A percentile compares a stretch with the other conserved stretches of the same genome.
Evolutionary conservation across 2,888 invertebrate species (phyloP).

Genomic region (Steromphala cineraria): DNA sequence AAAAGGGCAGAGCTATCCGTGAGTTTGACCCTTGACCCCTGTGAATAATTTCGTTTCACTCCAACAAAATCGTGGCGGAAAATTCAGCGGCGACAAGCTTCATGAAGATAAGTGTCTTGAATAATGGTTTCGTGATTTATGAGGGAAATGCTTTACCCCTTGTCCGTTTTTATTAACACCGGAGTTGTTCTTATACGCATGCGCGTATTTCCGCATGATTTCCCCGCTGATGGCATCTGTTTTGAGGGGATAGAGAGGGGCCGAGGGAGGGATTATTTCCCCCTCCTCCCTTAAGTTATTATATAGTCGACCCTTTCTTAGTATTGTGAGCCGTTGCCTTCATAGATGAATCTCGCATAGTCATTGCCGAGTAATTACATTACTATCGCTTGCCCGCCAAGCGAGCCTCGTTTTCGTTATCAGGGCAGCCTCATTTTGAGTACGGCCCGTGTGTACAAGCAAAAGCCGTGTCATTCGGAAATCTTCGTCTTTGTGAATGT

Average conservation of each 20-base stretch:
- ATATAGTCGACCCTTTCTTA: neutral
- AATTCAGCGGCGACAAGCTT: neutral
- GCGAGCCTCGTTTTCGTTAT: too few species aligned
- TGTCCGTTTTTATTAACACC: neutral
- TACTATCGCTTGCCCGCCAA: neutral
- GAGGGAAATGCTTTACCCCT: neutral
- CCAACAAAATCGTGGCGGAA: conserved; percentile 10
- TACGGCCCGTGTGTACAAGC: too few species aligned
- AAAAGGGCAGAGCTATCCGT: neutral
- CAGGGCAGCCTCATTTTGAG: too few species aligned
- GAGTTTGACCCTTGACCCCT: neutral
- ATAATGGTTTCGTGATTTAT: conserved; percentile 2
- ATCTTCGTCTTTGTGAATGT: neutral
- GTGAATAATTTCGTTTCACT: neutral
- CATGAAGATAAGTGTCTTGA: neutral
- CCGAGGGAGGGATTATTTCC: conserved; percentile 2
- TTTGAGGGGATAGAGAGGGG: neutral
- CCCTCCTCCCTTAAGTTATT: neutral
- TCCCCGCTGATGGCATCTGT: conserved; percentile 1
- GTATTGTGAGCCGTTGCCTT: neutral
- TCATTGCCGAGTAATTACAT: neutral
- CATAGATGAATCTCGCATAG: neutral
- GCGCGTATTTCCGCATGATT: conserved; percentile 17
- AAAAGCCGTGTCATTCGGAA: too few species aligned
- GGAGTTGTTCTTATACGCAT: neutral